Evolutionary conservation across 1,140 invertebrate species (phyloP), one percentile per base, ranked within the genome.

Genomic region (Cherax destructor): DNA sequence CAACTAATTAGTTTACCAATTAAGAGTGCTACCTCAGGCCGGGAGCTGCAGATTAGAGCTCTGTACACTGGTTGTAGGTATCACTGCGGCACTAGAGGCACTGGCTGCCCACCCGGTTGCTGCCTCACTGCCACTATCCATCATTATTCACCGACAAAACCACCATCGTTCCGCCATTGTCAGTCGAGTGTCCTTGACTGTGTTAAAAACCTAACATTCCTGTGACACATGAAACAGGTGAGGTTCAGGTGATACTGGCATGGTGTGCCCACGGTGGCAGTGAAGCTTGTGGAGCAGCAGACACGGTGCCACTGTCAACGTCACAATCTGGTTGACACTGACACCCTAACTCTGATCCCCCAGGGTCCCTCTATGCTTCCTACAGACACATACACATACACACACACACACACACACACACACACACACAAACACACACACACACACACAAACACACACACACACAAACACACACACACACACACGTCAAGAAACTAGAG

Each of bases 381-480:
- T 41, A 41, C 30, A 41, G 0, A 41, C 30, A 41, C 11, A 7
- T 41, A 11, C 30, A 52, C 77, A 56, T 49, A n/a, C 56, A 56
- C 79, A 52, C 18, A 41, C 80, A 41, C 49, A 80, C 78, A 83
- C 80, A 18, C 56, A 59, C 50, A 59, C 18, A n/a, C 52, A 59
- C 79, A 81, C 79, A 59, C 79, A 81, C 79, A 81, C 79, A 81
- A 13, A 81, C 79, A 81, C 80, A 83, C 80, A 65, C 52, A 56
- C 52, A 52, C 79, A 52, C 79, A 59, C 80, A 56, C 80, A 30
- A 5, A 6, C 16, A 11, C n/a, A n/a, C n/a, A n/a, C n/a, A n/a
- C 4, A 24, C 4, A n/a, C n/a, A 24, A 13, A 30, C 80, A n/a
- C 18, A 21, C 16, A 16, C 16, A 65, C 61, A 65, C 61, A n/a